Base-by-base conservation (phyloP, 2,888 invertebrate species). In the Autographa pulchrina region DNA sequence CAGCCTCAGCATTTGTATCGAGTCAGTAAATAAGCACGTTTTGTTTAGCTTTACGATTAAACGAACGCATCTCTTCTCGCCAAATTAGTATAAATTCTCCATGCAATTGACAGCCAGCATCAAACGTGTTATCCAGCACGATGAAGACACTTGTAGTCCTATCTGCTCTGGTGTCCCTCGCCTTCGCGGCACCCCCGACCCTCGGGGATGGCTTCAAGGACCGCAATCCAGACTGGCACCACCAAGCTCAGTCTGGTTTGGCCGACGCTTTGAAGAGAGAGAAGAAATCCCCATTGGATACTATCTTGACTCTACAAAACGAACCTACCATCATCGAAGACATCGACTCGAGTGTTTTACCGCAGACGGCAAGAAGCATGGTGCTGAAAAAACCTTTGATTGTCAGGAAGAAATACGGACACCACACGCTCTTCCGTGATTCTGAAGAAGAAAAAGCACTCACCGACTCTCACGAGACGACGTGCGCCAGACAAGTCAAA, bases 141-240 rank as follows among this genome's bases (percentile, higher is more conserved):
- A 95, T 95, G 95, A 94, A 93, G 93, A 92, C 90, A 83, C 80
- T 93, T 81, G 84, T 93, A 81, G 90, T 92, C 85, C 83, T 95
- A 74, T 90, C 89, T 81, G 90, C 92, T 84, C 78, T 94, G 84
- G 91, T 85, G 72, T 82, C 90, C 54, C 81, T 91, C 66, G 90
- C 90, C 83, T 74, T 89, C 62, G 92, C 94, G 71, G 92, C 93
- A 43, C 95, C 95, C 31, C 80, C 92, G 13, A 77, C 78, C 16
- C 83, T 84, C 2, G 90, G 87, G 75, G 86, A 88, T 11, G 81
- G 83, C 65, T 75, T 84, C 54, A 75, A 75, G 43, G 78, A 77
- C 41, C 68, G 74, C 52, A 58, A 72, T 65, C 75, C 75, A 35
- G 77, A 85, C 52, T 58, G 31, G 69, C 54, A 72, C 1, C 18